Evolutionary conservation across 2,113 vertebrate genomes (phyloP), one percentile per base, ranked within the genome.

Genomic region (Prionailurus bengalensis): DNA sequence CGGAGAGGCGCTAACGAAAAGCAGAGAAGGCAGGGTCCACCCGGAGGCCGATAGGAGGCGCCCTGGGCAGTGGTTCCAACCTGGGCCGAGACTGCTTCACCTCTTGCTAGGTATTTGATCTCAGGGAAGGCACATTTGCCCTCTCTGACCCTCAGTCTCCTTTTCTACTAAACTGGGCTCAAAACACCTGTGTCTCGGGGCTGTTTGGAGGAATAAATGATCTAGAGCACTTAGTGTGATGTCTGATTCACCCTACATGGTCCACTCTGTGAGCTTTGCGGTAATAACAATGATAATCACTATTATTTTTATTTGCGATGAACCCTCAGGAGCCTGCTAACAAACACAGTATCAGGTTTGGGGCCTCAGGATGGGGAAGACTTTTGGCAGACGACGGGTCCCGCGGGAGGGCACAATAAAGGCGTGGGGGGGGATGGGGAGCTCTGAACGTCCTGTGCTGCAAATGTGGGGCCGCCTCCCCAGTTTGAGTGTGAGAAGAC

Each of bases 351-450:
- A 13, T 55, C 42, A 2, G 29, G 21, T 27, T 15, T 23, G 68
- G 42, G 58, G n/a, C 45, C 16, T 42, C 42, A 7, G 58, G 23
- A 27, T 8, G 13, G 55, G 14, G 23, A 53, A 42, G 45, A 5
- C 1, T 0, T 25, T 71, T 39, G n/a, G n/a, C 79, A 42, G 55
- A 33, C 9, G 65, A 31, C 19, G n/a, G 0, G 13, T 2, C 86
- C 25, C 6, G 0, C 6, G 21, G 55, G 39, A 33, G 42, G 42
- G 13, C 25, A 12, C 39, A 8, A 3, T 7, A 10, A 33, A 53
- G 58, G 65, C 33, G 0, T 7, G 0, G 12, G 7, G 27, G 27
- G 19, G 79, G 17, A 1, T 4, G n/a, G 3, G 2, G n/a, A 65
- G 21, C 12, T 25, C 8, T 11, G n/a, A 3, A 25, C 19, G 70